These are phyloP conservation scores for Cynopterus sphinx DNA, from an alignment of 2,797 vertebrate genomes.

Conservation along the genomic window DNA sequence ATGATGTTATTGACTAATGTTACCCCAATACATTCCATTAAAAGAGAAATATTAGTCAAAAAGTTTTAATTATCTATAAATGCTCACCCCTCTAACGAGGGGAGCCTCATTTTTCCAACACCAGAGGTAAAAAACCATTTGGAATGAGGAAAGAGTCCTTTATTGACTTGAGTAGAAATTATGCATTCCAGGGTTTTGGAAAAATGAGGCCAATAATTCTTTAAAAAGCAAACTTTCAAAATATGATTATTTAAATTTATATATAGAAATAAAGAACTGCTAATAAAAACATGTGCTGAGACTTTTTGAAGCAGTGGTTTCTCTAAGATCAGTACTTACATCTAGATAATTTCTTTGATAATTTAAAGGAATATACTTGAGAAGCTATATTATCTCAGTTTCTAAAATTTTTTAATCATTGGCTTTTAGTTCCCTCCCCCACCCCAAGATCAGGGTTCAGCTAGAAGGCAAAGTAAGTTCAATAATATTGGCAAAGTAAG, in stretches of 20 bases:
- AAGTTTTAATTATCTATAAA: neutral
- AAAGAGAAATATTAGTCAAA: neutral
- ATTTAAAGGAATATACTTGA: neutral
- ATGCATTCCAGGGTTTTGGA: neutral
- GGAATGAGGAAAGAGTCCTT: neutral
- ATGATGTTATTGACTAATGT: neutral
- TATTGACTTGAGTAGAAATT: neutral
- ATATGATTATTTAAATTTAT: neutral
- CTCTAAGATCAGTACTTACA: neutral
- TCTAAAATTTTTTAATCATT: conserved; percentile 4
- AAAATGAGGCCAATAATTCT: neutral
- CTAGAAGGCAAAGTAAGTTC: neutral
- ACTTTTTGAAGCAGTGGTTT: neutral
- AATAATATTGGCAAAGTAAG: too few relatives aligned
- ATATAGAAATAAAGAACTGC: neutral
- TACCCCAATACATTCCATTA: neutral
- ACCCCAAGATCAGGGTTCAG: neutral
- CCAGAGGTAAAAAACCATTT: neutral
- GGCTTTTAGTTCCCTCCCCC: neutral
- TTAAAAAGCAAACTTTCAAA: conserved; percentile 7
- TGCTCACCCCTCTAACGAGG: neutral
- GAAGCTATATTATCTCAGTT: neutral
- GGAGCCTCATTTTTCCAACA: neutral
- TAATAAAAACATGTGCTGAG: neutral
- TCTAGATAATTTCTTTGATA: neutral